Conservation (phyloP, 2,888 invertebrate genomes). For the Nezara viridula region DNA sequence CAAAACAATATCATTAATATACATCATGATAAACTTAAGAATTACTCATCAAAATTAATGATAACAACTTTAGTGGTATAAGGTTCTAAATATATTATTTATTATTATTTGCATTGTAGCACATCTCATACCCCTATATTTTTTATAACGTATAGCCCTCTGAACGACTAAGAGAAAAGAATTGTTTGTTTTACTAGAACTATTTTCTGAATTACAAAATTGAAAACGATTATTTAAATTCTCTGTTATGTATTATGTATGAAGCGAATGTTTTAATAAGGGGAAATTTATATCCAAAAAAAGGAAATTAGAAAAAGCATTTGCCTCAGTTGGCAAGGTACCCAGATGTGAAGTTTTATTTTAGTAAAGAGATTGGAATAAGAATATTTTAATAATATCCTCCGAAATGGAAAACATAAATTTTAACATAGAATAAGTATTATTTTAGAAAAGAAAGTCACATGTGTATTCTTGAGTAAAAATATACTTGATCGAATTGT, state of each 20-base stretch:
- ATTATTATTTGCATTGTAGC: too few relatives aligned
- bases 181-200: background rate
- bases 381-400: background rate
- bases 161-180: background rate
- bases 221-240: constrained; percentile 10
- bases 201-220: background rate
- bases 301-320: background rate
- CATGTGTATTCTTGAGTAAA: too few relatives aligned
- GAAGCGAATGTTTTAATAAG: background rate
- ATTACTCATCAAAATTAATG: too few relatives aligned
- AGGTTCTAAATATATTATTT: too few relatives aligned
- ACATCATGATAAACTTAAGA: too few relatives aligned
- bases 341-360: background rate
- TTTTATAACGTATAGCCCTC: background rate
- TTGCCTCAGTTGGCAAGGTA: background rate
- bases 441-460: background rate
- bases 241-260: background rate
- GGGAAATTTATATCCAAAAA: constrained; percentile 14
- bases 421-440: background rate
- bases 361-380: background rate
- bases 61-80: too few relatives aligned
- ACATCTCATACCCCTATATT: background rate
- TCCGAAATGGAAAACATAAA: background rate
- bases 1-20: too few relatives aligned
- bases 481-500: too few relatives aligned